Percentiles rank a stretch among this genome's conserved stretches.
Conservation (phyloP, 2,113 vertebrate genomes). For the Typhlomys cinereus region DNA sequence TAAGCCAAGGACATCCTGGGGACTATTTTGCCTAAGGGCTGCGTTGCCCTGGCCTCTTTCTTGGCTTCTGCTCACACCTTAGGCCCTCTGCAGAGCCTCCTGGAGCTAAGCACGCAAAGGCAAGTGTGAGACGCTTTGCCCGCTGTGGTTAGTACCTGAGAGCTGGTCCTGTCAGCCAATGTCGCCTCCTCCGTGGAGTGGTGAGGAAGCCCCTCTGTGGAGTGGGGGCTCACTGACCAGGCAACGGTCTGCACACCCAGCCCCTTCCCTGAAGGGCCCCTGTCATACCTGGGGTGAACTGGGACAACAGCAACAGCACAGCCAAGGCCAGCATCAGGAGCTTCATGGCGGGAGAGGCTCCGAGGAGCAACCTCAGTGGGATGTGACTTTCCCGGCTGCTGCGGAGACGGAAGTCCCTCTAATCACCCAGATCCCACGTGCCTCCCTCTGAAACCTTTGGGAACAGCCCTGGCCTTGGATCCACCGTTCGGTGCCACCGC, state of each 20-base stretch:
- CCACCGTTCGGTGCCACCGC: not conserved
- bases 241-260: not conserved
- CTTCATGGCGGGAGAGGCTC: constrained; percentile 63
- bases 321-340: constrained; percentile 63
- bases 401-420: not conserved
- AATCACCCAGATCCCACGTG: not conserved
- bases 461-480: not conserved
- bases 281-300: constrained; percentile 69
- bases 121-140: not conserved
- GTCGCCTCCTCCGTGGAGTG: not conserved
- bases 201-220: not conserved
- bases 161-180: not conserved
- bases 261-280: not conserved
- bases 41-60: not conserved
- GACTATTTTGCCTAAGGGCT: not conserved
- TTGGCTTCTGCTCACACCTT: not conserved
- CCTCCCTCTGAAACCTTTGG: not conserved
- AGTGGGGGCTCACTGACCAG: not conserved
- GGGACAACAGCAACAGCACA: constrained; percentile 55
- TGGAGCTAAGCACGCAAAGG: not conserved
- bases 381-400: too few relatives aligned
- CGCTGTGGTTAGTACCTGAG: not conserved
- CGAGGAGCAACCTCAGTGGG: not conserved
- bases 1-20: not conserved
- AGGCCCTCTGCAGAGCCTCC: not conserved